phyloP scores from a whole-genome alignment of 2,888 invertebrate species.

The Phyllotreta cruciferae region DNA sequence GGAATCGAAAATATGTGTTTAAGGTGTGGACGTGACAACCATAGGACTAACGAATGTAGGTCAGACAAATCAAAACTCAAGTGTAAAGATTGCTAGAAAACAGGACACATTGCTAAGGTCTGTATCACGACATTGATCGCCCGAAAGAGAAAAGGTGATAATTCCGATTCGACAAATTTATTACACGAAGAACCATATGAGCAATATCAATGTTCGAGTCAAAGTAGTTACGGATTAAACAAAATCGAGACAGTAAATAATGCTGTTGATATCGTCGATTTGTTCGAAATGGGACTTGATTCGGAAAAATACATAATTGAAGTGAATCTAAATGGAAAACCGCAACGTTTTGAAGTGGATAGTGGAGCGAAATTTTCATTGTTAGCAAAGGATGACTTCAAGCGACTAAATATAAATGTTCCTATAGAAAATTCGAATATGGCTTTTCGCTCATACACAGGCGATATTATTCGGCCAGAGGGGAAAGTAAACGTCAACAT shows the following conservation, averaged over 20 bases:
- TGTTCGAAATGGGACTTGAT: slow-evolving; percentile 5
- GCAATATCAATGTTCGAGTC: no score
- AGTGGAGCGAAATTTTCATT: not conserved
- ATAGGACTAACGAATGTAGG: no score
- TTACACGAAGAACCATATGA: no score
- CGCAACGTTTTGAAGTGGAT: slow-evolving; percentile 1
- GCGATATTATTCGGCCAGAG: not conserved
- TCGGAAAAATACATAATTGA: slow-evolving; percentile 1
- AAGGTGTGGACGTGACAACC: no score
- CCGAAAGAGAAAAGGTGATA: no score
- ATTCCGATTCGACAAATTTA: no score
- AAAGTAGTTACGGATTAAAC: no score
- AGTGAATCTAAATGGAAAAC: not conserved
- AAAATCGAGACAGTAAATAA: slow-evolving; percentile 1
- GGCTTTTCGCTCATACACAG: slow-evolving; percentile 5
- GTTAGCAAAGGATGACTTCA: not conserved
- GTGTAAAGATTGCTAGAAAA: no score
- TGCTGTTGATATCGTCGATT: not conserved
- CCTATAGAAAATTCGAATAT: slow-evolving; percentile 6
- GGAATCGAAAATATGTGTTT: no score
- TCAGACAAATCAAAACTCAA: no score
- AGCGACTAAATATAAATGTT: slow-evolving; percentile 5
- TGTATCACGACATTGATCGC: no score
- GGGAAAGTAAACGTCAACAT: slow-evolving; percentile 3
- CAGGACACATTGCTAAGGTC: no score